Conservation (phyloP, 2,888 invertebrate genomes). For the Dorcus hopei region DNA sequence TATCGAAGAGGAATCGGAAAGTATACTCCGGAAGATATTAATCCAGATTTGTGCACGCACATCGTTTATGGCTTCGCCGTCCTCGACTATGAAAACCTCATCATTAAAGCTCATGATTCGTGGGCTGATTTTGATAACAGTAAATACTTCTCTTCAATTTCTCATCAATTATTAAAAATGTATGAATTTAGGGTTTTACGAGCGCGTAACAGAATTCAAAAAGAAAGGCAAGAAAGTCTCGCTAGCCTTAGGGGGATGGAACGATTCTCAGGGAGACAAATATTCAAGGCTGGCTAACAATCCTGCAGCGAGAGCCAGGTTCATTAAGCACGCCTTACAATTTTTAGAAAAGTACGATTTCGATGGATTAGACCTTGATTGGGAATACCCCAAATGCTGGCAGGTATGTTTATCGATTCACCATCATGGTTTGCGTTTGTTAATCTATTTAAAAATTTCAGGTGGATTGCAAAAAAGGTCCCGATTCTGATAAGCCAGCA, state of each 20-base stretch:
- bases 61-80: conserved; percentile 92
- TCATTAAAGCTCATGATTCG: conserved; percentile 79
- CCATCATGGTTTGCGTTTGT: background rate
- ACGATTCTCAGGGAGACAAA: conserved; percentile 87
- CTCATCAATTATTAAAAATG: background rate
- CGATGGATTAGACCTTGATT: conserved; percentile 92
- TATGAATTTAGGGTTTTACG: conserved; percentile 67
- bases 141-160: conserved; percentile 46
- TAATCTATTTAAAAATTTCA: conserved; percentile 39
- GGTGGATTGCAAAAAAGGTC: conserved; percentile 83
- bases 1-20: conserved; percentile 79
- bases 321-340: conserved; percentile 69
- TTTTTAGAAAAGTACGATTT: conserved; percentile 80
- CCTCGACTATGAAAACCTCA: conserved; percentile 75
- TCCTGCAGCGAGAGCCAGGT: conserved; percentile 67
- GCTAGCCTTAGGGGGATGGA: conserved; percentile 93
- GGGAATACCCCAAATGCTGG: conserved; percentile 93
- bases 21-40: conserved; percentile 82
- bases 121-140: conserved; percentile 89
- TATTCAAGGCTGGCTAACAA: conserved; percentile 81
- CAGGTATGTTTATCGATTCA: conserved; percentile 53
- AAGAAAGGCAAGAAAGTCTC: conserved; percentile 79
- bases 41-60: conserved; percentile 85
- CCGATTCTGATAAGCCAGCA: conserved; percentile 76
- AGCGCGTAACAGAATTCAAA: conserved; percentile 75